Evolutionary conservation across 1,140 invertebrate species (phyloP), one percentile per base, ranked within the genome.

Genomic region (Caerostris darwini): DNA sequence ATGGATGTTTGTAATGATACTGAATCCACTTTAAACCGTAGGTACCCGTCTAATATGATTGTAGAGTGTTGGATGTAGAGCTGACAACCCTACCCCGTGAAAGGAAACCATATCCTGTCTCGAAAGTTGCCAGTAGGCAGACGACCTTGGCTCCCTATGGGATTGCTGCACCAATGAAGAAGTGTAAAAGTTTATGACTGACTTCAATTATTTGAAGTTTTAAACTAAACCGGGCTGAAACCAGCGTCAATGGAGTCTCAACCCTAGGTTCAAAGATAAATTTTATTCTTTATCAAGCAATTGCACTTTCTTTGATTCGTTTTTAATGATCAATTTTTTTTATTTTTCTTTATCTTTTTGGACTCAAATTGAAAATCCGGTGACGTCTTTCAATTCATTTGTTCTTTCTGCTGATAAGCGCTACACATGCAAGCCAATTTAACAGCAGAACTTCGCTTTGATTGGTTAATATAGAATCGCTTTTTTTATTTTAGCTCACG

Each of bases 191-290:
- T n/a, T n/a, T n/a, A n/a, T n/a, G n/a, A n/a, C n/a, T n/a, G n/a
- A n/a, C n/a, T n/a, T n/a, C 92, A 93, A 93, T 93, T 93, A 93
- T 93, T 93, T 86, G 92, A 71, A 87, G 92, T 82, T 93, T 93
- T 93, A 59, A 77, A 83, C 81, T 92, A 83, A 92, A 57, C 90
- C 59, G 34, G 71, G 57, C 56, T 64, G 58, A 56, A 83, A 83
- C 54, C 64, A n/a, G 34, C 54, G 58, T 92, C 77, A 92, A 92
- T 92, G 57, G 81, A 92, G 50, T 59, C 50, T 50, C 71, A 59
- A 85, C 83, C 83, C 83, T n/a, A 58, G 7, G 54, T 85, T 85
- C 71, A 77, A 77, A 77, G 71, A 77, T 77, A 77, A 77, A 77
- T 85, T 85, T 85, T 85, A 8, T 58, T 59, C 83, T 85, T 85